A percentile compares a stretch with the other conserved stretches of the same genome.
Conservation (phyloP, 2,113 vertebrate species). For the Corynorhinus townsendii region DNA sequence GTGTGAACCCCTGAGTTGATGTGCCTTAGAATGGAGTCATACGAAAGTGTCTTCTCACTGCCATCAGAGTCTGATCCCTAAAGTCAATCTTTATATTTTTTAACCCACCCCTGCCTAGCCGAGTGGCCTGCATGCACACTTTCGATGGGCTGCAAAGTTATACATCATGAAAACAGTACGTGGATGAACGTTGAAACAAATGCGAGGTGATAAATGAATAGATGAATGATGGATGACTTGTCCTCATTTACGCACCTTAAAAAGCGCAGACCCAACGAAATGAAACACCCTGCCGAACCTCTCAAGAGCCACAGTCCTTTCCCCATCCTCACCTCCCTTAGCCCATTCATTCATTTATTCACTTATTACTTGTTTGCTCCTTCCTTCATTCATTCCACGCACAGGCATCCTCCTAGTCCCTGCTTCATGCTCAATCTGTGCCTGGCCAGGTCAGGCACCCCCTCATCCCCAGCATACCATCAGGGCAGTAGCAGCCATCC, state of each 20-base stretch:
- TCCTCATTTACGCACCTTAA: background rate
- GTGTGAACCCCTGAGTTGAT: background rate
- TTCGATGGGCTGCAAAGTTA: background rate
- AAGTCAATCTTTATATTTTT: background rate
- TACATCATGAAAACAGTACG: background rate
- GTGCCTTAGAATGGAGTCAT: background rate
- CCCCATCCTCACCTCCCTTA: background rate
- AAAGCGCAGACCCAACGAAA: background rate
- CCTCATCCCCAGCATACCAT: slow-evolving; percentile 77
- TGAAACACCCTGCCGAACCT: background rate
- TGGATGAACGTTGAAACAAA: background rate
- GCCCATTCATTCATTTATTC: background rate
- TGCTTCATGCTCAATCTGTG: background rate
- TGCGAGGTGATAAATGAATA: background rate
- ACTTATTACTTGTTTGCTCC: background rate
- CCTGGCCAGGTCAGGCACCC: background rate
- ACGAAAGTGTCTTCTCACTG: background rate
- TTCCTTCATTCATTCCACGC: background rate
- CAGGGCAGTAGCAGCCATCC: slow-evolving; percentile 95
- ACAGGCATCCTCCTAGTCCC: background rate
- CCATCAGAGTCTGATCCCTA: background rate
- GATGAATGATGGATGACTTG: background rate
- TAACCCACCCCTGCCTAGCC: background rate
- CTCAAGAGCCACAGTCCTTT: background rate
- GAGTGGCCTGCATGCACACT: background rate